Base-by-base conservation (phyloP, 2,113 vertebrate genomes). In the Trogon surrucura region DNA sequence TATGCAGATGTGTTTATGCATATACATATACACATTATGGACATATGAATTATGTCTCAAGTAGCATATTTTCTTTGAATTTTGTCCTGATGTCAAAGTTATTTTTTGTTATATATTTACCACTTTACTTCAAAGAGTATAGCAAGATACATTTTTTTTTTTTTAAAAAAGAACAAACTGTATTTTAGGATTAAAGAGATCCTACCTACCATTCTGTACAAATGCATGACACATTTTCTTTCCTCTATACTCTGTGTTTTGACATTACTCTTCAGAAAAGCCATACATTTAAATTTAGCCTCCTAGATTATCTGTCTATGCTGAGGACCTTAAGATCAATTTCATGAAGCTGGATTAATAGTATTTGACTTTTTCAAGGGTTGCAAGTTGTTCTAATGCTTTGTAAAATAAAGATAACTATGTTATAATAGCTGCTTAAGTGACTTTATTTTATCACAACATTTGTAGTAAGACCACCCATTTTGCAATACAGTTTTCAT, bases 1-100 rank as follows among this genome's bases (percentile, higher is more conserved):
- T 34, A 30, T 34, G 25, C 11, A 16, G 21, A 0, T 27, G 1
- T 47, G 8, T 50, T 65, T 80, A 29, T 1, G 2, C 3, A 36
- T 21, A 36, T 62, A n/a, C 4, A 27, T 26, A 32, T 9, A 13
- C 2, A 23, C 0, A 3, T 32, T 72, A 65, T 5, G 16, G 5
- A 22, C 1, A 29, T 36, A 51, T 4, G 8, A 5, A 30, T 71
- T 67, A 22, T 2, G 1, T 53, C 13, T 30, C 19, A 47, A 48
- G 57, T 61, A 47, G 1, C 7, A 66, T 5, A 16, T 74, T 85
- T 61, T 47, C 14, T 22, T 75, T 62, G 41, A 66, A 25, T 1
- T 41, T 53, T 73, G 13, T 30, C 15, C 23, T 47, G 16, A 61
- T 20, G 7, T 48, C 15, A 32, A 34, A 48, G 15, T n/a, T 21